Evolutionary conservation across 2,113 vertebrate species (phyloP).

Genomic region (Ceratotherium simum): DNA sequence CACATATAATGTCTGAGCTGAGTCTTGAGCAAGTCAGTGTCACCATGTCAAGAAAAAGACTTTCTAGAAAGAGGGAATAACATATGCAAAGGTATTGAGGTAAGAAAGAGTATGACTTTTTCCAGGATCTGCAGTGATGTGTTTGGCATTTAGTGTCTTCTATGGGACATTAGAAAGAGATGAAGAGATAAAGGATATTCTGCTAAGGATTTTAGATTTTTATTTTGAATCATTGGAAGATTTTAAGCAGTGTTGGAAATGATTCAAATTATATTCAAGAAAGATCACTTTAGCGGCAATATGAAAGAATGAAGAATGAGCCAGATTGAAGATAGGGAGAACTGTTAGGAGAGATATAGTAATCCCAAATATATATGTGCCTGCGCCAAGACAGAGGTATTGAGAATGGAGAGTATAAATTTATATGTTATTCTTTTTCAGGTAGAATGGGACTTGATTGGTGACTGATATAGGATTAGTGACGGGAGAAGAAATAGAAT

Average conservation of each 20-base stretch:
- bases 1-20: neutral
- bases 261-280: neutral
- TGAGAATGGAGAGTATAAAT: neutral
- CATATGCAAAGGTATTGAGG: neutral
- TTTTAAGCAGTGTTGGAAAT: conserved; percentile 21
- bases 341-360: neutral
- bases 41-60: neutral
- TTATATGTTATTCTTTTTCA: neutral
- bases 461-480: neutral
- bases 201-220: conserved; percentile 16
- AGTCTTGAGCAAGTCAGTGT: neutral
- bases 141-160: neutral
- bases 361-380: neutral
- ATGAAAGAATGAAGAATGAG: conserved; percentile 26
- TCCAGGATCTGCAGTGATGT: neutral
- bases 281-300: neutral
- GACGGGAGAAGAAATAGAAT: neutral
- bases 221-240: conserved; percentile 21
- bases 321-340: neutral
- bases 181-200: neutral
- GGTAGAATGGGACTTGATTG: neutral
- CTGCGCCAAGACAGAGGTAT: neutral
- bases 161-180: neutral
- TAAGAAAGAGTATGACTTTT: neutral
- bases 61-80: neutral